phyloP scores from a whole-genome alignment of 2,797 vertebrate genomes.

The Buceros bicornis region DNA sequence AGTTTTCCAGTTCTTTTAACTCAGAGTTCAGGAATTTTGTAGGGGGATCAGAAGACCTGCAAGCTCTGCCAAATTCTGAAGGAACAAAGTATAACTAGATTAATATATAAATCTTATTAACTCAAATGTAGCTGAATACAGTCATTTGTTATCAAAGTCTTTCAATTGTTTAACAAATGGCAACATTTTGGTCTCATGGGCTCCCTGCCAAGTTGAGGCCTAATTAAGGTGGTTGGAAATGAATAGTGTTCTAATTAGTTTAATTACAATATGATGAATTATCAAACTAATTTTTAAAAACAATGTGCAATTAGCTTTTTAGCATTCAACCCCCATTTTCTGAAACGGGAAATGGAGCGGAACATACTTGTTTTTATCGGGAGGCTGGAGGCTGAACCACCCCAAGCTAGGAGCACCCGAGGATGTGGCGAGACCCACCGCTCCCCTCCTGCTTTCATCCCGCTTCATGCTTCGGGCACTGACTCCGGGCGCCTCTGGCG shows the following conservation, averaged over 20 bases:
- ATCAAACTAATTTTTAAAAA: slow-evolving; percentile 81
- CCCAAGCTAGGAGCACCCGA: neutral
- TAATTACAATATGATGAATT: slow-evolving; percentile 85
- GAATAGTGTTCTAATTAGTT: slow-evolving; percentile 84
- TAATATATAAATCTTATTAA: slow-evolving; percentile 83
- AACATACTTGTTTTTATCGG: slow-evolving; percentile 65
- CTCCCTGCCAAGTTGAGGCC: slow-evolving; percentile 80
- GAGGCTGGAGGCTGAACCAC: slow-evolving; percentile 18
- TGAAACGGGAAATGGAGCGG: slow-evolving; percentile 72
- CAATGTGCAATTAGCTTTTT: slow-evolving; percentile 79
- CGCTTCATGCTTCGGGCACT: neutral
- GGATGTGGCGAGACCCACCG: neutral
- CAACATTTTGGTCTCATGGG: slow-evolving; percentile 73
- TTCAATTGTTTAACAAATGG: slow-evolving; percentile 80
- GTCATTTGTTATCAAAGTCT: slow-evolving; percentile 80
- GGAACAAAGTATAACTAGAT: slow-evolving; percentile 79
- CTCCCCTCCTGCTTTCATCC: neutral
- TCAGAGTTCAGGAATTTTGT: slow-evolving; percentile 74
- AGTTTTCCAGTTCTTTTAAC: slow-evolving; percentile 75
- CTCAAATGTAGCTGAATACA: slow-evolving; percentile 77
- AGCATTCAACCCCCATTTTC: slow-evolving; percentile 72
- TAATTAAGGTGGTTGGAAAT: slow-evolving; percentile 81
- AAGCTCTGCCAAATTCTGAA: slow-evolving; percentile 70
- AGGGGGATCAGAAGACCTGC: slow-evolving; percentile 67
- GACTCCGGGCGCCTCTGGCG: neutral